Evolutionary conservation across 2,888 invertebrate genomes (phyloP).

Genomic region (Ligdia adustata): DNA sequence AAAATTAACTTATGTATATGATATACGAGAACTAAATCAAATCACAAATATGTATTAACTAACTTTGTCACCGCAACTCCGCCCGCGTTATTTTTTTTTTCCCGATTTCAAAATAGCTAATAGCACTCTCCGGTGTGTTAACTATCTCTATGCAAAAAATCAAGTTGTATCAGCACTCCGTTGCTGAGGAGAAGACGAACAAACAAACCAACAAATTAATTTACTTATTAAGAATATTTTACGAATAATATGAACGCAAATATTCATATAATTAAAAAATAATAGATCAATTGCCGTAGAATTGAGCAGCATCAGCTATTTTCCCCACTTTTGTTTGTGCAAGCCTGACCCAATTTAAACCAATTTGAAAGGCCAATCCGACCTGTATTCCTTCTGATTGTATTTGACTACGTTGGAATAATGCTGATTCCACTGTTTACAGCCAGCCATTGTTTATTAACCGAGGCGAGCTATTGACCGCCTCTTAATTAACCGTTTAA

Average conservation of each 20-base stretch:
- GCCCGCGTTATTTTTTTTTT: too few species aligned
- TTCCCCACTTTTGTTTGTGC: conserved; percentile 69
- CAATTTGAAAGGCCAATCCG: conserved; percentile 75
- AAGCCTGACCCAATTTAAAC: conserved; percentile 75
- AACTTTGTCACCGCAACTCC: too few species aligned
- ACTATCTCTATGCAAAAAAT: too few species aligned
- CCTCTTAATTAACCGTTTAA: conserved; percentile 23
- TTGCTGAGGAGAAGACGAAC: too few species aligned
- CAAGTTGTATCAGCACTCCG: too few species aligned
- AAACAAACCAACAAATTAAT: too few species aligned
- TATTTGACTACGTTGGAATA: conserved; percentile 67
- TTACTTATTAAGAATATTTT: background rate
- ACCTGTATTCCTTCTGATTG: conserved; percentile 74
- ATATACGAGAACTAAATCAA: too few species aligned
- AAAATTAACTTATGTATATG: too few species aligned
- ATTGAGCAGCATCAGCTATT: conserved; percentile 59
- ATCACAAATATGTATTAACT: too few species aligned
- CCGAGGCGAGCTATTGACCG: conserved; percentile 19
- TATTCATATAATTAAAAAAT: conserved; percentile 54
- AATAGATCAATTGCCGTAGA: conserved; percentile 55
- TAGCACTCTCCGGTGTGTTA: too few species aligned
- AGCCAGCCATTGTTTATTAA: conserved; percentile 46
- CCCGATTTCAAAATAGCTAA: too few species aligned
- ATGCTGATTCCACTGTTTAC: conserved; percentile 60
- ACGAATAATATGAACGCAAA: conserved; percentile 27